phyloP scores from a whole-genome alignment of 2,888 invertebrate species.

The Amiota communis region DNA sequence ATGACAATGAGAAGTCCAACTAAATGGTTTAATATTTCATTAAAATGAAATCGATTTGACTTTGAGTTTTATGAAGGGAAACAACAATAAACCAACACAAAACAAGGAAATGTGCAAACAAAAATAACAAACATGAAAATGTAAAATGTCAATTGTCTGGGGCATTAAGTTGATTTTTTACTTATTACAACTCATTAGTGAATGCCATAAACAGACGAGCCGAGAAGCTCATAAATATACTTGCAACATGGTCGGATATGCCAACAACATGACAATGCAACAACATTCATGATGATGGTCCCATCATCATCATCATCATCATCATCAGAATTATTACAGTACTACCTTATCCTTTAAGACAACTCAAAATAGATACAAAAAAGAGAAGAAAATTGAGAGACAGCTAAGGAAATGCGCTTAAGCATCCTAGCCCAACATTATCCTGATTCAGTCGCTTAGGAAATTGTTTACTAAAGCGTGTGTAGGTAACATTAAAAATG shows the following conservation, averaged over 20 bases:
- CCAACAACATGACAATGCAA: slow-evolving; percentile 15
- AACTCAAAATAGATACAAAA: background rate
- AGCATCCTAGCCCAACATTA: slow-evolving; percentile 28
- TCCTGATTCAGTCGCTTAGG: slow-evolving; percentile 29
- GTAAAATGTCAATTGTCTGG: background rate
- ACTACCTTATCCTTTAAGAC: slow-evolving; percentile 31
- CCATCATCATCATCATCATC: background rate
- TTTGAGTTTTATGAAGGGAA: too few species aligned
- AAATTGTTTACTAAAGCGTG: slow-evolving; percentile 18
- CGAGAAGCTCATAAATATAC: background rate
- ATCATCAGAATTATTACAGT: background rate
- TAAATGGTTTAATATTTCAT: too few species aligned
- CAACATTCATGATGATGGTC: slow-evolving; percentile 8
- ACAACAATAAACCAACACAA: too few species aligned
- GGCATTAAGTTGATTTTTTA: background rate
- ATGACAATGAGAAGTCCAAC: too few species aligned
- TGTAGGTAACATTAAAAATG: slow-evolving; percentile 20
- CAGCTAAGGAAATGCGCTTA: slow-evolving; percentile 8
- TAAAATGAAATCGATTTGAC: too few species aligned
- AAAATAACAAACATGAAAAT: background rate
- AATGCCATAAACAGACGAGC: background rate
- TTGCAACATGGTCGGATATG: background rate
- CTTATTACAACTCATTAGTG: slow-evolving; percentile 1
- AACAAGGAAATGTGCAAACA: background rate
- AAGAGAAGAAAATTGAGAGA: background rate